Base-by-base conservation (phyloP, 2,888 invertebrate genomes). In the Tetragonisca angustula region DNA sequence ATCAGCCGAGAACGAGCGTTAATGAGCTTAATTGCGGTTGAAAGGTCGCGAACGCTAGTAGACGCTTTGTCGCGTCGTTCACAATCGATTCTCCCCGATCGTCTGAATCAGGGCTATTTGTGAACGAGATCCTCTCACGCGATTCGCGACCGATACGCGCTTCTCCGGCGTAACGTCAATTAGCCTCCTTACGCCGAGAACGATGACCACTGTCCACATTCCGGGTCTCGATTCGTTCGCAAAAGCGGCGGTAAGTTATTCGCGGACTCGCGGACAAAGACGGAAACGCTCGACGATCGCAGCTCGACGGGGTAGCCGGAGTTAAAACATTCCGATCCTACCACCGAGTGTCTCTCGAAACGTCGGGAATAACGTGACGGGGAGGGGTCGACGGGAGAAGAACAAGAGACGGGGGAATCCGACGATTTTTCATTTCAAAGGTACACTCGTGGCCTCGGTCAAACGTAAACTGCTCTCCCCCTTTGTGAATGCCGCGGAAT, bases 11-110 rank as follows among this genome's bases (percentile, higher is more conserved):
- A 82, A 87, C 83, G 81, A 78, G 88, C 87, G 87, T 87, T 91
- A 91, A 92, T 91, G 91, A 90, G 87, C 83, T 86, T 90, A 92
- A 92, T 92, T 90, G 88, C 88, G 84, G 87, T 84, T 88, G 86
- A 90, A 88, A 91, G 88, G 85, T 71, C 70, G 65, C 59, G 50
- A 19, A 52, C 59, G 52, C 56, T 32, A 19, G 36, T 24, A 21
- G 27, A 43, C n/a, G 59, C 71, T 32, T 52, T 27, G 36, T 65
- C 59, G n/a, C 65, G 5, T 50, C 65, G 5, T 50, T 17, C 50
- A 54, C 50, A 59, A 79, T 67, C 54, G 52, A 74, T 54, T 49
- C 17, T 19, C 17, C 62, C 43, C 43, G 13, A 52, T 4, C 43
- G 50, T 50, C 80, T n/a, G 27, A 62, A 73, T 62, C 54, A 4